phyloP scores from a whole-genome alignment of 2,888 invertebrate species.

The Megastigmus dorsalis region DNA sequence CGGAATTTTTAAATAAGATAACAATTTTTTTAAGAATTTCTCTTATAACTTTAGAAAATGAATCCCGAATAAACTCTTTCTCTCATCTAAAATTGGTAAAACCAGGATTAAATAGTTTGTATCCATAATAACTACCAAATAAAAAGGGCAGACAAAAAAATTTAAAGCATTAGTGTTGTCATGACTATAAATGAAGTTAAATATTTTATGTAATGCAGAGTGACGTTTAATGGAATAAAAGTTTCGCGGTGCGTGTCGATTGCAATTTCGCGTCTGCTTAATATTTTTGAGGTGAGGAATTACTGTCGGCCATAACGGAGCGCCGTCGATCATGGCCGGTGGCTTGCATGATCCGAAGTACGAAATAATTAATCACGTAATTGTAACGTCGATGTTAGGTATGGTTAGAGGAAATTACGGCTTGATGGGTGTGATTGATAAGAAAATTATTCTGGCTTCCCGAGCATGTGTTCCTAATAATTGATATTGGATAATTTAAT shows the following conservation, averaged over 20 bases:
- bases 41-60: too few species aligned
- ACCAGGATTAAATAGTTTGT: too few species aligned
- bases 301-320: slow-evolving; percentile 3
- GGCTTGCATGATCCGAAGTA: slow-evolving; percentile 28
- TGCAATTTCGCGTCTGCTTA: slow-evolving; percentile 17
- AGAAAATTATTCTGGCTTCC: slow-evolving; percentile 30
- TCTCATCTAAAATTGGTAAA: too few species aligned
- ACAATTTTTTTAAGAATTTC: too few species aligned
- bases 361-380: slow-evolving; percentile 53
- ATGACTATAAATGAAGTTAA: too few species aligned
- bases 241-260: slow-evolving; percentile 30
- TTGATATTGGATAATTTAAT: slow-evolving; percentile 38
- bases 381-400: slow-evolving; percentile 37
- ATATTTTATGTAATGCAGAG: neutral
- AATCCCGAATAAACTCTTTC: too few species aligned
- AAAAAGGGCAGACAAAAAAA: too few species aligned
- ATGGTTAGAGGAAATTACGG: slow-evolving; percentile 19
- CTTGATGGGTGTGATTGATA: slow-evolving; percentile 34
- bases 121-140: too few species aligned
- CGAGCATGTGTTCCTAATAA: slow-evolving; percentile 23
- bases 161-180: too few species aligned
- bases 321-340: too few species aligned
- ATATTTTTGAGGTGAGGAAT: slow-evolving; percentile 37
- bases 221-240: slow-evolving; percentile 8
- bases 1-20: too few species aligned